These are phyloP conservation scores for Hemaris fuciformis DNA, from an alignment of 2,888 invertebrate species.

Conservation along the genomic window DNA sequence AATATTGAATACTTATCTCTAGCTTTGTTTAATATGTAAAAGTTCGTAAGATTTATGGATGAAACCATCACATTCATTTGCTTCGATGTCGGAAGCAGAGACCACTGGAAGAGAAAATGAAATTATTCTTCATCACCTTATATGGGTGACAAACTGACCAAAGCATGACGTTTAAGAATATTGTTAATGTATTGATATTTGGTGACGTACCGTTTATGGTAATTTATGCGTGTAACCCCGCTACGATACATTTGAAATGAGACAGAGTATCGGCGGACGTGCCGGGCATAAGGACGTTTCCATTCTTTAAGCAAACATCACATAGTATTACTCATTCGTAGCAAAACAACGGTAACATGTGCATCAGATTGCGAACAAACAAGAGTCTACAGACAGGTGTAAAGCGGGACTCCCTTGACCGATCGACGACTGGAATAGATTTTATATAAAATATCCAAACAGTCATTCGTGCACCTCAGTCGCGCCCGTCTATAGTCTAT, in stretches of 20 bases:
- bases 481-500: conserved; percentile 28
- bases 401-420: conserved; percentile 17
- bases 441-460: not conserved
- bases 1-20: too few relatives aligned
- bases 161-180: not conserved
- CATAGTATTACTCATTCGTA: conserved; percentile 11
- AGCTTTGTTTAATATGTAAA: too few relatives aligned
- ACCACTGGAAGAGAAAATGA: too few relatives aligned
- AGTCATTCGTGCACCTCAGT: not conserved
- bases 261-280: conserved; percentile 31
- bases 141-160: not conserved
- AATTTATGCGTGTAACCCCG: conserved; percentile 43
- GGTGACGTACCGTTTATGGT: conserved; percentile 29
- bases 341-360: not conserved
- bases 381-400: conserved; percentile 12
- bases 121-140: too few relatives aligned
- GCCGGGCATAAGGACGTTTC: conserved; percentile 30
- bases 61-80: too few relatives aligned
- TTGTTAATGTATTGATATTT: conserved; percentile 42
- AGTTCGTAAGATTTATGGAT: too few relatives aligned
- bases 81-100: too few relatives aligned
- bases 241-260: conserved; percentile 31
- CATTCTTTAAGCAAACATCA: conserved; percentile 14
- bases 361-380: not conserved
- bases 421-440: not conserved